These are phyloP conservation scores for Oryzias celebensis DNA, from an alignment of 2,113 vertebrate species.

Conservation along the genomic window DNA sequence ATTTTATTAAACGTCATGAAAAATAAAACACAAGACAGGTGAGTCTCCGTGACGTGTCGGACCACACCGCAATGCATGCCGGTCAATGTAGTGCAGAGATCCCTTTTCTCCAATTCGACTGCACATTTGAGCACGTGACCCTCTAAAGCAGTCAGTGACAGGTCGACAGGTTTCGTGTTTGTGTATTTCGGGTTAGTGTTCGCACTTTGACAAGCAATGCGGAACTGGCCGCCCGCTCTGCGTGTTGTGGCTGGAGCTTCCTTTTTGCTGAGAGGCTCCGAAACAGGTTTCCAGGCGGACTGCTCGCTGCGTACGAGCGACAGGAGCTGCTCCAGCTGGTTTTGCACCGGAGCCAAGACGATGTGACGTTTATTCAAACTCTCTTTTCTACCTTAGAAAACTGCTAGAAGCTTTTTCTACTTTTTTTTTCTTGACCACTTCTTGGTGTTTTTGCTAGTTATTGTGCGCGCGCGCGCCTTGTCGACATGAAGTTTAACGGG, in stretches of 20 bases:
- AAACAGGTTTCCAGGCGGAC: slow-evolving; percentile 14
- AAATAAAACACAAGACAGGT: slow-evolving; percentile 24
- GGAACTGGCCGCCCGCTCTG: slow-evolving; percentile 52
- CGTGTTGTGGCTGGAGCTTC: slow-evolving; percentile 49
- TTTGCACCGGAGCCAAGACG: neutral
- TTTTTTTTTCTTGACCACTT: neutral
- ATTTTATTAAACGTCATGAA: neutral
- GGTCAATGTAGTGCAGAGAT: slow-evolving; percentile 31
- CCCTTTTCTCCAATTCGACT: slow-evolving; percentile 2
- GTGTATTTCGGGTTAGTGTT: neutral
- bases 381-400: neutral
- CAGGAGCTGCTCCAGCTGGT: neutral
- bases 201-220: slow-evolving; percentile 37
- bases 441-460: neutral
- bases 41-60: neutral
- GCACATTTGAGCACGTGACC: slow-evolving; percentile 46
- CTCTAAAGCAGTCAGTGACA: slow-evolving; percentile 13
- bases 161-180: neutral
- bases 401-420: neutral
- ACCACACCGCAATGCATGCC: slow-evolving; percentile 37
- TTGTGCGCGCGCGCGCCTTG: neutral
- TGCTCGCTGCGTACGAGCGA: neutral
- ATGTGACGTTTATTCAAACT: neutral
- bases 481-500: slow-evolving; percentile 91
- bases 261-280: slow-evolving; percentile 31